A percentile compares a stretch with the other conserved stretches of the same genome.
These are phyloP conservation scores for Tineola bisselliella DNA, from an alignment of 2,888 invertebrate species.

Conservation along the genomic window DNA sequence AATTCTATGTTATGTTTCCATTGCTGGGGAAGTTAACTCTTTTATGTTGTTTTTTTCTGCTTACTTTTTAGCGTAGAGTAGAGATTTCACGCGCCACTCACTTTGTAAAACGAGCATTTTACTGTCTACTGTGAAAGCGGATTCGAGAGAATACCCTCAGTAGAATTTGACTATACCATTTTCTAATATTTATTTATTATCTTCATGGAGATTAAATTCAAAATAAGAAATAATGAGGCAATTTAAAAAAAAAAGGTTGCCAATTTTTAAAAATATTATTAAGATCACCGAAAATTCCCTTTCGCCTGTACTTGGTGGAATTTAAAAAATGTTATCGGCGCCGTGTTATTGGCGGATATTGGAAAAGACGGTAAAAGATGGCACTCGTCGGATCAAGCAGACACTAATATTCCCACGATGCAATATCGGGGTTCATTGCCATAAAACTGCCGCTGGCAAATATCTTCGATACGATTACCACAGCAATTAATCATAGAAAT, in stretches of 20 bases:
- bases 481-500: too few species aligned
- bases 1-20: background rate
- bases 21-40: background rate
- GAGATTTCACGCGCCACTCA: slow-evolving; percentile 9
- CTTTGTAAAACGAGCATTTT: slow-evolving; percentile 8
- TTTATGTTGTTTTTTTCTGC: background rate
- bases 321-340: slow-evolving; percentile 5
- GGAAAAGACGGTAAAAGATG: slow-evolving; percentile 51
- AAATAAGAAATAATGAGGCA: background rate
- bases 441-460: slow-evolving; percentile 49
- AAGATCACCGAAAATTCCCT: background rate
- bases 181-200: background rate
- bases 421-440: slow-evolving; percentile 51
- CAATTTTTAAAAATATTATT: background rate
- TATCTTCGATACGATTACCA: slow-evolving; percentile 35
- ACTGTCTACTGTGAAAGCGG: background rate
- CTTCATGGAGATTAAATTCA: background rate
- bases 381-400: slow-evolving; percentile 47
- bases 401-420: slow-evolving; percentile 26
- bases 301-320: background rate
- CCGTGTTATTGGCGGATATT: slow-evolving; percentile 39
- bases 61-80: slow-evolving; percentile 3
- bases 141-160: background rate
- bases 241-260: background rate
- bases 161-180: background rate